phyloP scores from a whole-genome alignment of 2,888 invertebrate genomes.

The Helleia helle region DNA sequence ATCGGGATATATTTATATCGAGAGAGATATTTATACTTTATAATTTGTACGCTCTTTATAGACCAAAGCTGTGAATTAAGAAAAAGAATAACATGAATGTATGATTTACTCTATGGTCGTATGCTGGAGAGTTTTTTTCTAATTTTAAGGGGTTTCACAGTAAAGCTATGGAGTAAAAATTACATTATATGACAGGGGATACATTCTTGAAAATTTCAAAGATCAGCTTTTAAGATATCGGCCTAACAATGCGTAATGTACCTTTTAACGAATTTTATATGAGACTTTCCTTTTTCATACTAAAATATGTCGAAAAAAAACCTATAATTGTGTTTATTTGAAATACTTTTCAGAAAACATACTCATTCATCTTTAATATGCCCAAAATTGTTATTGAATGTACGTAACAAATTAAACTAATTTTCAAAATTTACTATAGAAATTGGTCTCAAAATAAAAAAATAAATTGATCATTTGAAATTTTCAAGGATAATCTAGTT shows the following conservation, averaged over 20 bases:
- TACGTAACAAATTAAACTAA: no score
- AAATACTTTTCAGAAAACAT: no score
- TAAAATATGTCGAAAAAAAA: no score
- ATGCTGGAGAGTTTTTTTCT: neutral
- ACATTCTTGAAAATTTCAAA: slow-evolving; percentile 7
- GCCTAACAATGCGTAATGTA: neutral
- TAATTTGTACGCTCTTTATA: slow-evolving; percentile 52
- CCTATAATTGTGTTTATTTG: no score
- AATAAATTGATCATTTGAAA: slow-evolving; percentile 12
- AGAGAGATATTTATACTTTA: slow-evolving; percentile 28
- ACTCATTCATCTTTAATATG: no score
- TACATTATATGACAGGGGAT: neutral
- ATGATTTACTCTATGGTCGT: slow-evolving; percentile 1
- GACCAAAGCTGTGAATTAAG: slow-evolving; percentile 69
- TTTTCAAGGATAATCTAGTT: slow-evolving; percentile 19
- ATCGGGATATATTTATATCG: slow-evolving; percentile 22
- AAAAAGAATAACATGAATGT: slow-evolving; percentile 33
- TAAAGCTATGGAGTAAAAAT: slow-evolving; percentile 2
- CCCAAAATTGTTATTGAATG: no score
- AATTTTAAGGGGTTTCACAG: neutral
- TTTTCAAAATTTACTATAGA: no score
- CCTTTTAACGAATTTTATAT: neutral
- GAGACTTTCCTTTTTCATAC: neutral
- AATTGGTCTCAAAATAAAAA: no score
- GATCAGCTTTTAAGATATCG: neutral